A percentile compares a stretch with the other conserved stretches of the same genome.
Conservation (phyloP, 2,888 invertebrate species). For the Caenorhabditis uteleia region DNA sequence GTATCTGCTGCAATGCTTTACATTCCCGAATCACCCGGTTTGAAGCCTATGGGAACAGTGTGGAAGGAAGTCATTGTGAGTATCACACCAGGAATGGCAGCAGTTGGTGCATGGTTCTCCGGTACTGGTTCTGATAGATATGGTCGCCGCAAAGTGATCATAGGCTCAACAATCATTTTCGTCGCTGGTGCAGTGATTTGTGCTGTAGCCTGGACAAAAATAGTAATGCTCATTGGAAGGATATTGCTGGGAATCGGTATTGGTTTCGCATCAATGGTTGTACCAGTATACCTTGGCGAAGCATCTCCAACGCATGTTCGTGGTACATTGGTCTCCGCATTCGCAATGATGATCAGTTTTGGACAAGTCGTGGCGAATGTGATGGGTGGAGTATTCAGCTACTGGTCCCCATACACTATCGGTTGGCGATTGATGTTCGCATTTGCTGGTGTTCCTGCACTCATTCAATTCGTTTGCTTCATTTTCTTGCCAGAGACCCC, state of each 20-base stretch:
- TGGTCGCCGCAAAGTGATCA: conserved; percentile 73
- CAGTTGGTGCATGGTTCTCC: conserved; percentile 49
- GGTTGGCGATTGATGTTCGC: conserved; percentile 76
- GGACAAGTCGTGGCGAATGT: conserved; percentile 74
- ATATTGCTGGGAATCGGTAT: conserved; percentile 64
- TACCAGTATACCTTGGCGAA: conserved; percentile 75
- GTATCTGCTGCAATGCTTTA: conserved; percentile 71
- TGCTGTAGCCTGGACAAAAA: conserved; percentile 55
- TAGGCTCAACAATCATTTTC: conserved; percentile 71
- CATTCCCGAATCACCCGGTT: conserved; percentile 45
- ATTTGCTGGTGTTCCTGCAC: conserved; percentile 71
- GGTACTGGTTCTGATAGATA: conserved; percentile 72
- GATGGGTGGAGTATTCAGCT: conserved; percentile 73
- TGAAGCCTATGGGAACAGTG: conserved; percentile 52
- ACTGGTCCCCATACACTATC: conserved; percentile 67
- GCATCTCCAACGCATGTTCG: conserved; percentile 72
- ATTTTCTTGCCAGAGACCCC: conserved; percentile 75
- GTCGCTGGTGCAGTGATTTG: conserved; percentile 72
- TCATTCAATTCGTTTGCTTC: conserved; percentile 73
- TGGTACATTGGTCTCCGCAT: conserved; percentile 73
- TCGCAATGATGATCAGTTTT: conserved; percentile 70
- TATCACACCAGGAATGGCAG: conserved; percentile 58
- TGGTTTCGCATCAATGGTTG: conserved; percentile 71
- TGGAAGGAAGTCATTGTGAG: conserved; percentile 65
- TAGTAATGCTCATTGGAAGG: conserved; percentile 56